These are phyloP conservation scores for Heliconius himera DNA, from an alignment of 1,140 invertebrate species.

Conservation along the genomic window DNA sequence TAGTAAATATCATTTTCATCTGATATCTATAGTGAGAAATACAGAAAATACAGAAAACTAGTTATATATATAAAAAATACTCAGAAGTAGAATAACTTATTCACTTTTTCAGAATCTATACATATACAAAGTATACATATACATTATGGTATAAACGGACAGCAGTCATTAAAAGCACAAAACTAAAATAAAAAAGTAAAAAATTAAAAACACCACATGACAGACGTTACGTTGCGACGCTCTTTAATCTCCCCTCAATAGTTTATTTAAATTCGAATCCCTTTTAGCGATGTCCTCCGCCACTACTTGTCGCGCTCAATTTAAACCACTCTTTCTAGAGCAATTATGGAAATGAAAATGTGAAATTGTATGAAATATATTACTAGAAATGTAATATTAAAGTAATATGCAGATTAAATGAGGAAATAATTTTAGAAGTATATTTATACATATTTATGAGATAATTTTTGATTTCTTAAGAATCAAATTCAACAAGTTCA, in stretches of 20 bases:
- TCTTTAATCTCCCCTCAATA: conserved; percentile 7
- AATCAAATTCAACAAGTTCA: too few species aligned
- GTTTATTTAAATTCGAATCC: conserved; percentile 13
- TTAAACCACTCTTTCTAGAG: conserved; percentile 4
- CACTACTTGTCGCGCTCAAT: conserved; percentile 5
- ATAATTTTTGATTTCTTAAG: too few species aligned
- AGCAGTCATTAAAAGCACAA: conserved; percentile 5
- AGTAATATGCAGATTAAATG: too few species aligned
- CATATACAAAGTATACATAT: too few species aligned
- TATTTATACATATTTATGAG: too few species aligned
- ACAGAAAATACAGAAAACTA: too few species aligned
- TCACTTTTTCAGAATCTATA: background rate
- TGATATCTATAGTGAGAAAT: too few species aligned
- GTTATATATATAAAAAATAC: too few species aligned
- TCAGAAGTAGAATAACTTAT: too few species aligned
- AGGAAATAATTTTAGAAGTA: too few species aligned
- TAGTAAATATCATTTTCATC: too few species aligned
- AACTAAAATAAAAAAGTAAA: background rate
- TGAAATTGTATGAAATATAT: background rate
- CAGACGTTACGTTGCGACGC: background rate
- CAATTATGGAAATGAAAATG: background rate
- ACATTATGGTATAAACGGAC: background rate
- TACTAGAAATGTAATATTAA: too few species aligned
- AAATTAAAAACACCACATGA: background rate
- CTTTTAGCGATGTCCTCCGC: conserved; percentile 6